Conservation (phyloP, 2,797 vertebrate species). For the Anabas testudineus region DNA sequence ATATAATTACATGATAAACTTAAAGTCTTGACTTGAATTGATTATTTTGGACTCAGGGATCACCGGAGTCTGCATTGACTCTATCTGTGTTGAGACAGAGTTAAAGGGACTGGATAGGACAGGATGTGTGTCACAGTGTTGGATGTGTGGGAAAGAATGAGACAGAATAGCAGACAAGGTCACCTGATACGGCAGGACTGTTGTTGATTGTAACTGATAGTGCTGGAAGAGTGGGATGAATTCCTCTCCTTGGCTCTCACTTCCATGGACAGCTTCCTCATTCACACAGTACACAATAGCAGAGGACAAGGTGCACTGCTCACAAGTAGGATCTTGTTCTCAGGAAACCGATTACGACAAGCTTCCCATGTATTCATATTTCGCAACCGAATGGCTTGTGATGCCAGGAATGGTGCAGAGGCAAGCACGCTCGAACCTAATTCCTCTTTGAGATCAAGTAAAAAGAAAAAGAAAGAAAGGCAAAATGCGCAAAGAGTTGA, state of each 20-base stretch:
- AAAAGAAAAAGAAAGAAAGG: slow-evolving; percentile 15
- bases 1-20: no score
- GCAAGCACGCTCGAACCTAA: slow-evolving; percentile 3
- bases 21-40: background rate
- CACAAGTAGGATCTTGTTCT: slow-evolving; percentile 71
- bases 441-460: slow-evolving; percentile 32
- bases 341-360: slow-evolving; percentile 56
- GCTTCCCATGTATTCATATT: slow-evolving; percentile 74
- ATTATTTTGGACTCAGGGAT: slow-evolving; percentile 22
- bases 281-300: slow-evolving; percentile 76
- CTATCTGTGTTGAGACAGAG: slow-evolving; percentile 14
- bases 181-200: slow-evolving; percentile 72
- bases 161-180: slow-evolving; percentile 70
- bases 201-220: slow-evolving; percentile 79
- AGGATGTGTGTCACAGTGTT: slow-evolving; percentile 48
- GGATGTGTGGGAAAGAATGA: slow-evolving; percentile 75
- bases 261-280: slow-evolving; percentile 68
- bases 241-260: slow-evolving; percentile 71
- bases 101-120: slow-evolving; percentile 28
- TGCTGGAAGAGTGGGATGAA: slow-evolving; percentile 68
- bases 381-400: slow-evolving; percentile 36
- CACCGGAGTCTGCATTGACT: slow-evolving; percentile 18
- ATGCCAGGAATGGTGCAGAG: slow-evolving; percentile 17
- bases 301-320: slow-evolving; percentile 63
- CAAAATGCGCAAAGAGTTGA: slow-evolving; percentile 17